Percentiles rank a stretch among this genome's conserved stretches.
Evolutionary conservation across 2,888 invertebrate genomes (phyloP).

Genomic region (Mimachlamys varia): DNA sequence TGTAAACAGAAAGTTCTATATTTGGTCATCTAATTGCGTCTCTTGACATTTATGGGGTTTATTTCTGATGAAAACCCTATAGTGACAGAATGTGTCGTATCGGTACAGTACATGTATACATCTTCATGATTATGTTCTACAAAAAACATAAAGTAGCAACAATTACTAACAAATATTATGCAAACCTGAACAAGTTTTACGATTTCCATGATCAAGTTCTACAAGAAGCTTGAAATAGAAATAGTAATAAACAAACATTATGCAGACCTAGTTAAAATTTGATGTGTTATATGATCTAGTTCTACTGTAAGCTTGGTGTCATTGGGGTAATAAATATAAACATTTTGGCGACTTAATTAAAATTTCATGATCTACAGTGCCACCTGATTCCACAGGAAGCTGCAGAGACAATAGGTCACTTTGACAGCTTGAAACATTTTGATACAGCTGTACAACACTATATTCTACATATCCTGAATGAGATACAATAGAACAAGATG

Average conservation of each 20-base stretch:
- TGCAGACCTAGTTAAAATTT: too few species aligned
- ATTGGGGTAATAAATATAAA: neutral
- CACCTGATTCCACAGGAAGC: too few species aligned
- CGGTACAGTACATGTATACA: neutral
- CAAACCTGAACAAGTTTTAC: too few species aligned
- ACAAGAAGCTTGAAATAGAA: too few species aligned
- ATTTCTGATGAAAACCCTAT: neutral
- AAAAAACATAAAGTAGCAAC: too few species aligned
- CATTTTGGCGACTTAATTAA: neutral
- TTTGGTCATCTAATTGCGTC: constrained; percentile 1
- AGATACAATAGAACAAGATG: neutral
- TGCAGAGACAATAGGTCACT: too few species aligned
- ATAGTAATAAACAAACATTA: too few species aligned
- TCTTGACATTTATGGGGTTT: neutral
- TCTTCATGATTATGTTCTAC: too few species aligned
- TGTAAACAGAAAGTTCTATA: neutral
- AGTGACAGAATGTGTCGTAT: too few species aligned
- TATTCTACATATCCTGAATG: neutral
- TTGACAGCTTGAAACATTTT: too few species aligned
- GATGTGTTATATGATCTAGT: neutral
- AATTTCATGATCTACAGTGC: neutral
- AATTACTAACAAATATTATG: too few species aligned
- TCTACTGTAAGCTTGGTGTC: neutral
- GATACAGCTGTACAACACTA: neutral
- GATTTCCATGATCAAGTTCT: too few species aligned